These are phyloP conservation scores for Drosophila falleni DNA, from an alignment of 2,888 invertebrate genomes.

Conservation along the genomic window DNA sequence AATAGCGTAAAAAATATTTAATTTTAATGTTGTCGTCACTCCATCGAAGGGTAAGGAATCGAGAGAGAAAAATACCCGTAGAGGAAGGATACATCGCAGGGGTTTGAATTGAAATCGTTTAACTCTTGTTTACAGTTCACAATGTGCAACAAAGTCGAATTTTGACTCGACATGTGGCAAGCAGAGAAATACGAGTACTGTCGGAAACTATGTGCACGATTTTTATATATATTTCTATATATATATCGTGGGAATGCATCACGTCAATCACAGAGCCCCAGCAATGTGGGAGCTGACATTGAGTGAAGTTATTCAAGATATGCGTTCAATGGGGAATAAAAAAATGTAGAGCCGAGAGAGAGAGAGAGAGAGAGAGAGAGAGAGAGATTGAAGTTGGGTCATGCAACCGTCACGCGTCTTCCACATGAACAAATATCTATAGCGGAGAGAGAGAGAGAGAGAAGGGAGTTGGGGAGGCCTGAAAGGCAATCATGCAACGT, in stretches of 20 bases:
- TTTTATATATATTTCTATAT: constrained; percentile 21
- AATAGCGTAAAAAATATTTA: constrained; percentile 72
- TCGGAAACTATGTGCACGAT: constrained; percentile 28
- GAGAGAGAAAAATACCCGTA: not conserved
- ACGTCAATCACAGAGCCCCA: constrained; percentile 50
- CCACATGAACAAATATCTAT: constrained; percentile 61
- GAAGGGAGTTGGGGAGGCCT: constrained; percentile 3
- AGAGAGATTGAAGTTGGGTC: constrained; percentile 20
- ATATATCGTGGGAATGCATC: constrained; percentile 52
- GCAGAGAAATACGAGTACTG: constrained; percentile 13
- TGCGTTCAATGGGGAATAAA: constrained; percentile 22
- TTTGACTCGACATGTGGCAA: constrained; percentile 16
- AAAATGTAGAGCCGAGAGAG: not conserved
- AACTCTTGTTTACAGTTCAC: constrained; percentile 67
- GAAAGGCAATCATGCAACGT: constrained; percentile 58
- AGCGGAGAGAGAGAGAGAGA: constrained; percentile 15
- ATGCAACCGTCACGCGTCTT: constrained; percentile 52
- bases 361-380: too few relatives aligned
- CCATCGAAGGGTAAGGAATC: constrained; percentile 26
- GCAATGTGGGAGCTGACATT: constrained; percentile 31
- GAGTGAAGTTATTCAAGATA: constrained; percentile 54
- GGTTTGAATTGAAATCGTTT: constrained; percentile 44
- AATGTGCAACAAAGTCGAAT: constrained; percentile 40
- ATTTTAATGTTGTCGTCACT: constrained; percentile 72
- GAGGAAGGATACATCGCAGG: not conserved